Evolutionary conservation across 1,140 invertebrate genomes (phyloP), one percentile per base, ranked within the genome.

Genomic region (Ceratosolen solmsi): DNA sequence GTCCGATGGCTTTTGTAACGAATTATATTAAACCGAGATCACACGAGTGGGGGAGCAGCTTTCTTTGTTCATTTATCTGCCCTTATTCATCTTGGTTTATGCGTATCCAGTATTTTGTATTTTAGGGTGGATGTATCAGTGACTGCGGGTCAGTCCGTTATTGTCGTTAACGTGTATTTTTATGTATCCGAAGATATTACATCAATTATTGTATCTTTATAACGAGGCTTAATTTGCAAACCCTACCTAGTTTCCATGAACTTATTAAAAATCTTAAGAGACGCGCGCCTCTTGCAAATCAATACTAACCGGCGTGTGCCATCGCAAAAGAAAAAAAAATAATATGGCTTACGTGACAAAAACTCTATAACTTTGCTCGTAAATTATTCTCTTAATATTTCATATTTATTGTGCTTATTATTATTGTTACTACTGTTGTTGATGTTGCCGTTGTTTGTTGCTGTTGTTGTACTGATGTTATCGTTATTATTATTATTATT

Each of bases 21-120:
- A 65, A 36, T 65, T 33, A 65, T 65, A 65, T 65, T 33, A 65
- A 36, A 65, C 60, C 30, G 33, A 65, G 33, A 36, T 36, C 60
- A 36, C 30, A 60, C 20, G 33, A 20, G 30, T 36, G 30, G 4
- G 30, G 60, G 27, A 36, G 27, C 54, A 5, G 20, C 15, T 7
- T 25, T 60, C 7, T 27, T 60, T 65, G 15, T 36, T 65, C 60
- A 13, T 65, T 65, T 20, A 36, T 65, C 3, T 36, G 15, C 2
- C 20, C 17, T 36, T 36, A 36, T 36, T 60, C 27, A 8, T 33
- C 27, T 17, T 17, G 60, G 17, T 30, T 36, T 65, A 65, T 65
- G 13, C 27, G 56, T 9, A 2, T 36, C 1, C 60, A 8, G 17
- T 36, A 22, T 36, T 65, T 65, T 65, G 60, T 65, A 65, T 36